Evolutionary conservation across 2,113 vertebrate species (phyloP), one percentile per base, ranked within the genome.

Genomic region (Hypanus sabinus): DNA sequence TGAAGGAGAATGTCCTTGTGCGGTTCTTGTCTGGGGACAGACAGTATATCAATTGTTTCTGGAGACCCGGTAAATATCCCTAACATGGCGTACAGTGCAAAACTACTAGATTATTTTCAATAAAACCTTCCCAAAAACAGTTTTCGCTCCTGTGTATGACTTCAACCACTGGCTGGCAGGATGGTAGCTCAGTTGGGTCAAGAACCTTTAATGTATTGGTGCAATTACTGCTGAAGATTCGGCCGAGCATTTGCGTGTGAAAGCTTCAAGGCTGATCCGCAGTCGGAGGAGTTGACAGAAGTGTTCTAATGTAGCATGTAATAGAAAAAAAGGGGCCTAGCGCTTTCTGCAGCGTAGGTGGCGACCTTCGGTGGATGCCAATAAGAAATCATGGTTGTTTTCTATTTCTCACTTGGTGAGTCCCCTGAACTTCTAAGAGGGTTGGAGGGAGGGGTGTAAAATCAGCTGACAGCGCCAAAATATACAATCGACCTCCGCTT

Each of bases 261-360:
- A 65, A 90, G 62, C 85, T 90, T 90, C 60, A 90, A 90, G 85
- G 27, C 85, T 33, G 85, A 33, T 90, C 60, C 85, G 12, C 60
- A 62, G 85, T 62, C 57, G 85, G 60, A 62, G 85, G 85, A 65
- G 57, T 65, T 90, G 85, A 90, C 85, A 90, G 60, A 90, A 90
- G 30, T 90, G 85, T 90, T 90, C 85, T 65, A 90, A 90, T 90
- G 85, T 65, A 90, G 85, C 85, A 90, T 90, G 85, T 90, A 90
- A 90, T 90, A 90, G 85, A 33, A 33, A 33, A 65, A 90, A 90
- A 65, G n/a, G 76, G 60, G 30, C 60, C 60, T 7, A 90, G 60
- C 30, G 85, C 85, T 90, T 90, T 90, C 85, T 65, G 30, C 85
- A 18, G 85, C 85, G 85, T 65, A 90, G 85, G 85, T 65, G 85